Conservation (phyloP, 1,140 invertebrate genomes). For the Temnothorax longispinosus region DNA sequence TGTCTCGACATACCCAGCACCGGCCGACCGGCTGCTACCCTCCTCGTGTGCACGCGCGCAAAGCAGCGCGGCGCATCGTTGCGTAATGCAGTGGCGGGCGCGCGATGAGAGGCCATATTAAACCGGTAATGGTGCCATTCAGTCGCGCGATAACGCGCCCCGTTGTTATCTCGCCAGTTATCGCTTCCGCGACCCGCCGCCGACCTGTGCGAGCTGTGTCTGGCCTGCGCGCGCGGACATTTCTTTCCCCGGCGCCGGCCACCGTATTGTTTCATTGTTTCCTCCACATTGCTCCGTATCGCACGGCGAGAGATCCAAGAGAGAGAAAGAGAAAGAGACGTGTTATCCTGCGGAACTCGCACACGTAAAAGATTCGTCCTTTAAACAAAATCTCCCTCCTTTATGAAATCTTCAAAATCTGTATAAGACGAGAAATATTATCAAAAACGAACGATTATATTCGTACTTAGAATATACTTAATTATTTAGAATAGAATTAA, state of each 20-base stretch:
- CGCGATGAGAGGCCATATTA: constrained; percentile 71
- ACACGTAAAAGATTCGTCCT: neutral
- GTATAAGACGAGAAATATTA: neutral
- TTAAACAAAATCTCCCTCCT: neutral
- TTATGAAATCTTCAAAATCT: neutral
- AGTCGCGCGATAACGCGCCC: constrained; percentile 61
- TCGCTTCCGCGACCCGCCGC: constrained; percentile 17
- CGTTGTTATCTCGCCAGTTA: constrained; percentile 49
- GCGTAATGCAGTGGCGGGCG: constrained; percentile 63
- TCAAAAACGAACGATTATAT: neutral
- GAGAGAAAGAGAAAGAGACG: neutral
- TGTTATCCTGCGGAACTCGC: neutral
- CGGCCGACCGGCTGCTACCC: constrained; percentile 40
- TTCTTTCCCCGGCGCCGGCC: constrained; percentile 22
- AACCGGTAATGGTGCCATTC: constrained; percentile 73
- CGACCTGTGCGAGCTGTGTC: neutral
- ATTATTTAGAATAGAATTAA: neutral
- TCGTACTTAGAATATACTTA: neutral
- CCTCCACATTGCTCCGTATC: neutral
- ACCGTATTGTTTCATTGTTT: constrained; percentile 13
- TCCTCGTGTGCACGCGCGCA: constrained; percentile 6
- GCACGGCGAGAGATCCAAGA: neutral
- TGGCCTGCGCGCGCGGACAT: neutral
- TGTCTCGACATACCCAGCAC: constrained; percentile 77
- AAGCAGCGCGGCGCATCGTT: constrained; percentile 47